These are phyloP conservation scores for Ichneumon xanthorius DNA, from an alignment of 2,888 invertebrate genomes.

Conservation along the genomic window DNA sequence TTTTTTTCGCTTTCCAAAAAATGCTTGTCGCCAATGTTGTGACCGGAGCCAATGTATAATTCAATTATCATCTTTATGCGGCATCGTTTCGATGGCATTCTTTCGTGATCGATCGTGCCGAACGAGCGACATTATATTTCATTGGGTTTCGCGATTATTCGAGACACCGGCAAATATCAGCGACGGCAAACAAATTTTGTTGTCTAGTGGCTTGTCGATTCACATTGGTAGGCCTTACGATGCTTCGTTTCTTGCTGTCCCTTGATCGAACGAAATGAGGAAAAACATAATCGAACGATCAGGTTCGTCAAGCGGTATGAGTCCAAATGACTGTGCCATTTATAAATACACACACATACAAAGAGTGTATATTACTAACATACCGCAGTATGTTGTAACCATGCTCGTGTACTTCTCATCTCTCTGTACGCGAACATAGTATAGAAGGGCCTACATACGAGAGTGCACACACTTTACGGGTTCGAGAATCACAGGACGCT, in stretches of 20 bases:
- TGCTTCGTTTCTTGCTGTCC: neutral
- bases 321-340: slow-evolving; percentile 28
- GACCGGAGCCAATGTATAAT: neutral
- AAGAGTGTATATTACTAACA: slow-evolving; percentile 19
- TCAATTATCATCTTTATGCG: neutral
- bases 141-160: neutral
- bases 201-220: neutral
- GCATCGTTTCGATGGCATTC: neutral
- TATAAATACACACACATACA: neutral
- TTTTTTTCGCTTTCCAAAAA: neutral
- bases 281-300: slow-evolving; percentile 19
- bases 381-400: slow-evolving; percentile 46
- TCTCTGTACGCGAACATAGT: slow-evolving; percentile 18
- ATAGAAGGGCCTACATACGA: slow-evolving; percentile 11
- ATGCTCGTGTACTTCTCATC: slow-evolving; percentile 44
- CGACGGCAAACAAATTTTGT: neutral
- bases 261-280: neutral
- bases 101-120: slow-evolving; percentile 6
- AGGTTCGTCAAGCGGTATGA: slow-evolving; percentile 12
- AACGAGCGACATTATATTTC: neutral
- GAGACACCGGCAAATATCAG: slow-evolving; percentile 3
- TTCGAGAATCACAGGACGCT: slow-evolving; percentile 81
- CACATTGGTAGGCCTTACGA: neutral
- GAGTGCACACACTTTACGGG: slow-evolving; percentile 50
- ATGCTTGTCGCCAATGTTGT: neutral